Evolutionary conservation across 2,888 invertebrate species (phyloP), one percentile per base, ranked within the genome.

Genomic region (Drosophila nr. fundita): DNA sequence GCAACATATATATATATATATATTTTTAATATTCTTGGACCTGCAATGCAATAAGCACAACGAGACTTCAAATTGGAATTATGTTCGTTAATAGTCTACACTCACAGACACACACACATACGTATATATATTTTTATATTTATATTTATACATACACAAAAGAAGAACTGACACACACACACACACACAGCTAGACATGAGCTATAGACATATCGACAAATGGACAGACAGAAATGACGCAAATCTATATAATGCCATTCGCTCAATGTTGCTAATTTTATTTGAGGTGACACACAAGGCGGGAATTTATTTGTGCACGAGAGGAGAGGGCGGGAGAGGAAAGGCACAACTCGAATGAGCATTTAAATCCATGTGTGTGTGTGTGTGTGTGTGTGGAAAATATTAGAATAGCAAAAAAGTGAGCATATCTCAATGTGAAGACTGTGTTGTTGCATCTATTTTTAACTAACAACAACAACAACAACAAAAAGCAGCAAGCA

Each of bases 271-370:
- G 87, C 90, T 90, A 90, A 88, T 90, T 88, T 88, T 90, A 90
- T 89, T 89, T 88, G 76, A 88, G 90, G 90, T 88, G 90, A 89
- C 90, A 88, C 88, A 90, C 75, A 89, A 83, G 82, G 88, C 83
- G 88, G 90, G 90, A 88, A 86, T 86, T 76, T 55, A 72, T 60
- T 62, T 68, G 36, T 52, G 29, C 30, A 13, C 2, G 50, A 30
- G 63, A 42, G 57, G 53, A 49, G 21, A 40, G 24, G 49, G 45
- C 55, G 11, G 45, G 29, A 49, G 54, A 69, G 30, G 29, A 62
- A 15, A 50, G 21, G n/a, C 34, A 21, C 38, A 66, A 59, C 54
- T 65, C 29, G 48, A 79, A 59, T 68, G 68, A 80, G 75, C 53
- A 69, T 69, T 59, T 69, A 36, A 6, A 34, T 7, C 24, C 27